These are phyloP conservation scores for Podarcis muralis DNA, from an alignment of 2,113 vertebrate species.

Conservation along the genomic window DNA sequence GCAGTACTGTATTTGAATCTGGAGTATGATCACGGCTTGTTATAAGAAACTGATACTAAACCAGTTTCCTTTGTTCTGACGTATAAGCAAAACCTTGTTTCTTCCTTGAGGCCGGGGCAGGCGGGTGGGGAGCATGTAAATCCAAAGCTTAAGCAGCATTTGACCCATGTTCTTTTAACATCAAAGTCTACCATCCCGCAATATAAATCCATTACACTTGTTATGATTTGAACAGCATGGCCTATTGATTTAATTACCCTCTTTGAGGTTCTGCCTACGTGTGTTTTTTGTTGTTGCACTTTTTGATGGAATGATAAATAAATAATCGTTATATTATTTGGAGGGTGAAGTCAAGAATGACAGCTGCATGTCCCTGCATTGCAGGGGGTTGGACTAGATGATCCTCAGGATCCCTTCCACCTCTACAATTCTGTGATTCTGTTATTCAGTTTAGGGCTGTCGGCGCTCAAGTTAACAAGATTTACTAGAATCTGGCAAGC, in stretches of 20 bases:
- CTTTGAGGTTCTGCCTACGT: neutral
- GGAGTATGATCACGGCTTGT: too few species aligned
- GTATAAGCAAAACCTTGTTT: neutral
- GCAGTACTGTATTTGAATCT: neutral
- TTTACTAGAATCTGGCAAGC: neutral
- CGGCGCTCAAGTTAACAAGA: neutral
- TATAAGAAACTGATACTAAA: neutral
- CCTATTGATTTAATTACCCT: neutral
- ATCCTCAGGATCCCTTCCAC: too few species aligned
- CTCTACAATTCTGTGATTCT: too few species aligned
- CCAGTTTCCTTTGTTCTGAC: neutral
- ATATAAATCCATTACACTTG: neutral
- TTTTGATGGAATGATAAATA: neutral
- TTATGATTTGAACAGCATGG: neutral
- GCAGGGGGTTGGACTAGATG: too few species aligned
- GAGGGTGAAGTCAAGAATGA: neutral
- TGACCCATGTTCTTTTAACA: too few species aligned
- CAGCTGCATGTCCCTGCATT: too few species aligned
- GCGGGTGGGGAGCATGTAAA: neutral
- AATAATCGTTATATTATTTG: neutral
- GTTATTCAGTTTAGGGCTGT: too few species aligned
- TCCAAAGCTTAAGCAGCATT: too few species aligned
- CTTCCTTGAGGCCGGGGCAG: neutral
- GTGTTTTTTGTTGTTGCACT: neutral
- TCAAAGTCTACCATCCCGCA: neutral